Evolutionary conservation across 1,140 invertebrate genomes (phyloP), one percentile per base, ranked within the genome.

Genomic region (Lethocerus indicus): DNA sequence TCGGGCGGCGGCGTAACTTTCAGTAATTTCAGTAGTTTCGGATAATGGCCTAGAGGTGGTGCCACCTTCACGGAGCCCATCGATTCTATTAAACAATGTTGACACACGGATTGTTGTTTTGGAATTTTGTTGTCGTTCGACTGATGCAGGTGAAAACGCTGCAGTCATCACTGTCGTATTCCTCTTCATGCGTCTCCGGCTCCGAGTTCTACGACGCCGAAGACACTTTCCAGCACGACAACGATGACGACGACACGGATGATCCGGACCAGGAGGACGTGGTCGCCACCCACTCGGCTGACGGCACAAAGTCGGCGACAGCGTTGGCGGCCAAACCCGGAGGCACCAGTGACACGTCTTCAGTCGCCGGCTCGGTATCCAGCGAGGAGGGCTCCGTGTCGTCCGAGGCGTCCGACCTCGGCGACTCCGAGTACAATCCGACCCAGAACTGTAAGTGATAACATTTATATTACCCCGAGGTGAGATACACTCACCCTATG

Each of bases 141-240:
- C n/a, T n/a, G n/a, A n/a, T 20, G 14, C 26, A 44, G n/a, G 14
- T 20, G 3, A 16, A 28, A 4, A 16, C 42, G 16, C 25, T 44
- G 24, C 23, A 44, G 21, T 27, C 42, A n/a, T 44, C 42, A 18
- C 71, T 76, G 54, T 72, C 72, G 49, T 72, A 73, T 57, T 79
- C 78, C 2, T 82, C 80, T 32, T 81, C 78, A 7, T 80, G 78
- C 53, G 76, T 79, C n/a, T 83, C 82, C 0, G 84, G 87, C n/a
- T 83, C 82, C 0, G 84, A 87, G 62, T 87, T 84, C 67, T 87
- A 81, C 63, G 83, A 87, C 66, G 84, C 83, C n/a, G 77, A 82
- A 62, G 82, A 86, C 47, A 53, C 24, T 16, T 18, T 44, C 13
- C 25, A 61, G 32, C 51, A 52, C 20, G 50, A 56, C 6, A 47